phyloP scores from a whole-genome alignment of 2,113 vertebrate species.

The Malurus alboscapulatus region DNA sequence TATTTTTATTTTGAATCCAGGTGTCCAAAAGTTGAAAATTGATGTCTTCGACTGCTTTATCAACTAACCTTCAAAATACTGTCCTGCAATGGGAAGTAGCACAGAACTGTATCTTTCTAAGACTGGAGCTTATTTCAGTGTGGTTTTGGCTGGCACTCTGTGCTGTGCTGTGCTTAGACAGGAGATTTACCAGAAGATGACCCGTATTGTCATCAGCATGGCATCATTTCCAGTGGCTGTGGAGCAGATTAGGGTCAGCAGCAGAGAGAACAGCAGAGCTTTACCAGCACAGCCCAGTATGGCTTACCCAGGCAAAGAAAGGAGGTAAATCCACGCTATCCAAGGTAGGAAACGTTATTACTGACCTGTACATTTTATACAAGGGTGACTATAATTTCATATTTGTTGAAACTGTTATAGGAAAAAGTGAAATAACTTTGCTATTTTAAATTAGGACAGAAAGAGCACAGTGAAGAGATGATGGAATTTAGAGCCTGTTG shows the following conservation, averaged over 20 bases:
- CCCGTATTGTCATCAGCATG: constrained; percentile 32
- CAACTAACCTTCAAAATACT: not conserved
- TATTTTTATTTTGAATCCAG: not conserved
- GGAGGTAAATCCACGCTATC: constrained; percentile 38
- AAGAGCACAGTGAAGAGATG: not conserved
- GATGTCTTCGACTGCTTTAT: not conserved
- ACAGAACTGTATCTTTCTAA: not conserved
- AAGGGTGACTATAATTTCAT: not conserved
- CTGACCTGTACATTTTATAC: not conserved
- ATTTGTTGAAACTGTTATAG: not conserved
- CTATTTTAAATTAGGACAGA: not conserved
- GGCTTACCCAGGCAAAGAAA: constrained; percentile 32
- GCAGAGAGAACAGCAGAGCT: constrained; percentile 33
- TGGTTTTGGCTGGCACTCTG: not conserved
- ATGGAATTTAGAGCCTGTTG: not conserved
- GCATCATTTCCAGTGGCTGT: constrained; percentile 23
- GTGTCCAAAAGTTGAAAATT: not conserved
- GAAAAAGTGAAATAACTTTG: not conserved
- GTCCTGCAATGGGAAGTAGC: not conserved
- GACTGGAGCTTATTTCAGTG: not conserved
- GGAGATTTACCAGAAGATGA: constrained; percentile 27
- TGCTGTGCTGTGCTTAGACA: not conserved
- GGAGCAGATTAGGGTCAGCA: constrained; percentile 64
- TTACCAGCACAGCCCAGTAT: constrained; percentile 45
- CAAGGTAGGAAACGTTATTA: constrained; percentile 53